These are phyloP conservation scores for Napeogenes sylphis DNA, from an alignment of 2,888 invertebrate genomes.

Conservation along the genomic window DNA sequence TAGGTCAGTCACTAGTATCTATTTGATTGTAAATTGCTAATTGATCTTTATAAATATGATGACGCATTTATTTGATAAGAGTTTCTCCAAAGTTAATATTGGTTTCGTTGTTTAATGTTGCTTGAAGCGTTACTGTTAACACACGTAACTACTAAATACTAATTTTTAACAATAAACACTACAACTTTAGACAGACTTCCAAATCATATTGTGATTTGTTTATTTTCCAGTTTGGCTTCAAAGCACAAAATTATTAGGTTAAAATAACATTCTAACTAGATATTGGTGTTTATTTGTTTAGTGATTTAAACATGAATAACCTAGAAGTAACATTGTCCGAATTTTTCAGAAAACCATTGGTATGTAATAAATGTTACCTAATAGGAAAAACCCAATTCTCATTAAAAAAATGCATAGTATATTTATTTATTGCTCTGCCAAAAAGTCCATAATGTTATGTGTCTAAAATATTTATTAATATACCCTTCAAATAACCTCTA, in stretches of 20 bases:
- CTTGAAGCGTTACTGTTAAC: background rate
- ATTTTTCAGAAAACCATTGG: slow-evolving; percentile 15
- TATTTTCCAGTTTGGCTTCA: background rate
- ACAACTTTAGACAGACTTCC: no score
- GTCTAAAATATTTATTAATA: background rate
- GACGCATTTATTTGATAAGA: slow-evolving; percentile 2
- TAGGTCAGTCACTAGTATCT: background rate
- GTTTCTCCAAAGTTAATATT: background rate
- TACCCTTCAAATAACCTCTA: background rate
- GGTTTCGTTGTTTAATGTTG: background rate
- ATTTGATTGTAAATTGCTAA: background rate
- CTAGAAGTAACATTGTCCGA: slow-evolving; percentile 21
- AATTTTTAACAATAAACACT: background rate
- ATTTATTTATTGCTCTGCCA: background rate
- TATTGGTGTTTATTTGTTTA: background rate
- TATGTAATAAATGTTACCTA: slow-evolving; percentile 13
- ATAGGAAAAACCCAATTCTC: slow-evolving; percentile 9
- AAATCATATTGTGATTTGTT: background rate
- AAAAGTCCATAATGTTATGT: background rate
- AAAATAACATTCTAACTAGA: no score
- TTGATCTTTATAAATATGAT: background rate
- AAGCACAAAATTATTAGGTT: background rate
- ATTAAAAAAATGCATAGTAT: no score
- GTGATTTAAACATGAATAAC: slow-evolving; percentile 24
- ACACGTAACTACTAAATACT: background rate